phyloP scores from a whole-genome alignment of 2,797 vertebrate genomes.

The Pangasius djambal region DNA sequence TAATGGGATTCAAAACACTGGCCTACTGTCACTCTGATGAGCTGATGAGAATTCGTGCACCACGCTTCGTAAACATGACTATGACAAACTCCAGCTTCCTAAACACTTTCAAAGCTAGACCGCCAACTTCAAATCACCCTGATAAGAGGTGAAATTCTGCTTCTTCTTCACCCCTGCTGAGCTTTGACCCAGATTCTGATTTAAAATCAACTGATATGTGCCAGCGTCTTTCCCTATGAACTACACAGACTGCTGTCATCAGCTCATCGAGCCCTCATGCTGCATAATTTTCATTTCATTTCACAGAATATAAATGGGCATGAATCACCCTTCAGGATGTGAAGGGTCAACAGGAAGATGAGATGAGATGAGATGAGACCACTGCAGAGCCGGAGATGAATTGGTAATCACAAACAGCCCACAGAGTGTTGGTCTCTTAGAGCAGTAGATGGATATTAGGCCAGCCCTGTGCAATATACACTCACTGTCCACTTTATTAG shows the following conservation, averaged over 20 bases:
- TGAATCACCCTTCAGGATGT: slow-evolving; percentile 35
- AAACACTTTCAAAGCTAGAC: slow-evolving; percentile 22
- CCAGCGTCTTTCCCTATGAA: slow-evolving; percentile 28
- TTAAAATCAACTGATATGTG: slow-evolving; percentile 47
- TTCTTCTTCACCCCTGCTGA: slow-evolving; percentile 40
- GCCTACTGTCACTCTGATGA: not conserved
- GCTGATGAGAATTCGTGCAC: not conserved
- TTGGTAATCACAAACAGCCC: not conserved
- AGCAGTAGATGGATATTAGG: not conserved
- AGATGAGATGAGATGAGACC: slow-evolving; percentile 9
- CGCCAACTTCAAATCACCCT: slow-evolving; percentile 27
- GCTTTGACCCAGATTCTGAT: slow-evolving; percentile 58
- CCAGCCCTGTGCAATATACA: not conserved
- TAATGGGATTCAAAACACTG: not conserved
- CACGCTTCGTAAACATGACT: slow-evolving; percentile 20
- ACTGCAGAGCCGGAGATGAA: slow-evolving; percentile 2
- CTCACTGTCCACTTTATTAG: not conserved
- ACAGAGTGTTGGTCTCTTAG: not conserved
- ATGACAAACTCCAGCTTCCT: slow-evolving; percentile 7
- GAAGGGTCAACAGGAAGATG: slow-evolving; percentile 29
- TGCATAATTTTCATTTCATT: slow-evolving; percentile 42
- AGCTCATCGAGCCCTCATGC: slow-evolving; percentile 1
- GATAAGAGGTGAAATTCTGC: slow-evolving; percentile 44
- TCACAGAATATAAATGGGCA: slow-evolving; percentile 32
- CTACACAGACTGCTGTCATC: slow-evolving; percentile 11